These are phyloP conservation scores for Drosophila macrospina DNA, from an alignment of 2,888 invertebrate species.

Conservation along the genomic window DNA sequence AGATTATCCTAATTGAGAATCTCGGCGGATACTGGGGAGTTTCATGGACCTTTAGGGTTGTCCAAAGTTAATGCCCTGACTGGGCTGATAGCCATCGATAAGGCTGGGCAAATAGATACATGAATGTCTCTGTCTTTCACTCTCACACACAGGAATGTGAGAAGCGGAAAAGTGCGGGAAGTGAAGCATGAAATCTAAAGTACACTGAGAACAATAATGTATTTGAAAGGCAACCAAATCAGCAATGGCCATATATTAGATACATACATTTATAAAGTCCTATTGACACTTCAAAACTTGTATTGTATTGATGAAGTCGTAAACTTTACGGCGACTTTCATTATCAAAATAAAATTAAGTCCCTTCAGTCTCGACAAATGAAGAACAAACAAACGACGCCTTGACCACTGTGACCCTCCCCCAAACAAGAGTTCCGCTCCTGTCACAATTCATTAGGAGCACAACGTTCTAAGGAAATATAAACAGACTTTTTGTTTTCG, in stretches of 20 bases:
- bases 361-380: slow-evolving; percentile 51
- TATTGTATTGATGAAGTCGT: not conserved
- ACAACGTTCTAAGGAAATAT: slow-evolving; percentile 55
- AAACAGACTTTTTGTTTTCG: slow-evolving; percentile 74
- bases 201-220: slow-evolving; percentile 42
- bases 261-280: too few relatives aligned
- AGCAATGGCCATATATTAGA: too few relatives aligned
- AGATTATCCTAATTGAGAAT: slow-evolving; percentile 85
- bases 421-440: slow-evolving; percentile 22
- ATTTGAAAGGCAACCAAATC: not conserved
- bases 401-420: slow-evolving; percentile 40
- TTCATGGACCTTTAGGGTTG: slow-evolving; percentile 28
- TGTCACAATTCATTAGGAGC: slow-evolving; percentile 74
- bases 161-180: slow-evolving; percentile 4
- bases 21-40: slow-evolving; percentile 54
- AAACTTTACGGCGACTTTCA: not conserved
- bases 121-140: slow-evolving; percentile 22
- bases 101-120: slow-evolving; percentile 43
- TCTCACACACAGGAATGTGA: not conserved
- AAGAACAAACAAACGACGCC: slow-evolving; percentile 57
- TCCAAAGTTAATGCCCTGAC: slow-evolving; percentile 30
- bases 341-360: slow-evolving; percentile 8
- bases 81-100: slow-evolving; percentile 33
- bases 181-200: slow-evolving; percentile 56
- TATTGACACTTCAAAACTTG: too few relatives aligned